Percentiles rank a stretch among this genome's conserved stretches.
Conservation (phyloP, 2,888 invertebrate genomes). For the Ecliptopera silaceata region DNA sequence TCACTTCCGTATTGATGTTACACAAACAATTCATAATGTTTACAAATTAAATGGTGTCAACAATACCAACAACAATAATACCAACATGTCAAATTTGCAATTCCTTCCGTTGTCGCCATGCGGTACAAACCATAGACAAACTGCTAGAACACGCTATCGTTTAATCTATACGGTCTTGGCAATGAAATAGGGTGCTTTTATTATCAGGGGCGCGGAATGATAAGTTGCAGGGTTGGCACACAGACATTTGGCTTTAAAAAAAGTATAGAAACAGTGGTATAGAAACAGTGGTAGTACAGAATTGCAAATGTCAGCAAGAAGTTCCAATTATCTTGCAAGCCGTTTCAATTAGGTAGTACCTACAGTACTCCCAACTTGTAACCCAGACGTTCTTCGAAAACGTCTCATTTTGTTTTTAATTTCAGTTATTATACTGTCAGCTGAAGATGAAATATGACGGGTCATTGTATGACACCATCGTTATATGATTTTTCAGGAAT, state of each 20-base stretch:
- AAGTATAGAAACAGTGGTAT: not conserved
- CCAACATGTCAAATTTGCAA: constrained; percentile 17
- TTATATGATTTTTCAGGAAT: constrained; percentile 11
- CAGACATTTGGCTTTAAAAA: not conserved
- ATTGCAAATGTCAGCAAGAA: not conserved
- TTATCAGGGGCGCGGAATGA: constrained; percentile 63
- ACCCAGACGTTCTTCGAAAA: constrained; percentile 47
- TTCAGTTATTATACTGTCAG: constrained; percentile 43
- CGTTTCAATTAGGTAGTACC: constrained; percentile 28
- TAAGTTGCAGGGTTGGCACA: constrained; percentile 49
- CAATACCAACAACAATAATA: constrained; percentile 30
- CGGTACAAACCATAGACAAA: constrained; percentile 41
- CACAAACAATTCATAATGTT: not conserved
- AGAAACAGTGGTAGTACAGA: not conserved
- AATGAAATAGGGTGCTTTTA: constrained; percentile 53
- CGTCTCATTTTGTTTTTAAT: constrained; percentile 46
- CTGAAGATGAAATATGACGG: constrained; percentile 35
- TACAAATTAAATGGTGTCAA: constrained; percentile 20
- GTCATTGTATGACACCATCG: constrained; percentile 10
- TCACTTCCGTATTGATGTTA: not conserved
- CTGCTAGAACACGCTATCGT: constrained; percentile 32
- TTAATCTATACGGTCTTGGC: constrained; percentile 36
- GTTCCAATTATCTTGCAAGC: not conserved
- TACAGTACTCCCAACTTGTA: constrained; percentile 26
- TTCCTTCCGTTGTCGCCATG: constrained; percentile 17